Evolutionary conservation across 2,888 invertebrate species (phyloP).

Genomic region (Callimorpha dominula): DNA sequence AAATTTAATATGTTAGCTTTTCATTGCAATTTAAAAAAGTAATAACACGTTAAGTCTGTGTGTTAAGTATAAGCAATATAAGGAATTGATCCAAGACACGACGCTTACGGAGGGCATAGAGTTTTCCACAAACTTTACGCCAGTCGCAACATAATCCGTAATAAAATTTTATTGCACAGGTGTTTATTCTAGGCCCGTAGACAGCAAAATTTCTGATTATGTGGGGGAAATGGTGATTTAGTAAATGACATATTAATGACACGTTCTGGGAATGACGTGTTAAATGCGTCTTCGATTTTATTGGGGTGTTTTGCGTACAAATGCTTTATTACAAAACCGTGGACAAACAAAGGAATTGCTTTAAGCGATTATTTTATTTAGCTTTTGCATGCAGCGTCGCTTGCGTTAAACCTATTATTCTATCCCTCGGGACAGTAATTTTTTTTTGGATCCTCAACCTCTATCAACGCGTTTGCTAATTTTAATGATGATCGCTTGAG

Average conservation of each 20-base stretch:
- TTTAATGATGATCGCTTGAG: too few relatives aligned
- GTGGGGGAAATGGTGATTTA: constrained; percentile 32
- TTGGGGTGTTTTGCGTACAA: constrained; percentile 16
- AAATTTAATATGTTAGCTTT: background rate
- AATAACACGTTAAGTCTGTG: background rate
- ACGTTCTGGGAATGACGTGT: constrained; percentile 34
- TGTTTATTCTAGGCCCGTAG: constrained; percentile 39
- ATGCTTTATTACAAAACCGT: background rate
- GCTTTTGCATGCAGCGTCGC: background rate
- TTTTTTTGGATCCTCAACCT: too few relatives aligned
- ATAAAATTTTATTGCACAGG: constrained; percentile 25
- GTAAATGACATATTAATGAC: constrained; percentile 47
- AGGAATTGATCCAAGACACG: background rate
- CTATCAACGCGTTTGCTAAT: too few relatives aligned
- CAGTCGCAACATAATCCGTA: background rate
- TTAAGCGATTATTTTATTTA: background rate
- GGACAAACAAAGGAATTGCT: background rate
- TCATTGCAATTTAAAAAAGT: background rate
- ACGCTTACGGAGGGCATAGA: background rate
- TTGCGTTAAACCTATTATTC: background rate
- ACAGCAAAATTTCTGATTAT: constrained; percentile 37
- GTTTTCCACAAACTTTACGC: background rate
- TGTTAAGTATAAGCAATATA: background rate
- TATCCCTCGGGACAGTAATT: too few relatives aligned
- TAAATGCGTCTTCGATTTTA: constrained; percentile 36